Evolutionary conservation across 2,888 invertebrate genomes (phyloP), one percentile per base, ranked within the genome.

Genomic region (Encarsia formosa): DNA sequence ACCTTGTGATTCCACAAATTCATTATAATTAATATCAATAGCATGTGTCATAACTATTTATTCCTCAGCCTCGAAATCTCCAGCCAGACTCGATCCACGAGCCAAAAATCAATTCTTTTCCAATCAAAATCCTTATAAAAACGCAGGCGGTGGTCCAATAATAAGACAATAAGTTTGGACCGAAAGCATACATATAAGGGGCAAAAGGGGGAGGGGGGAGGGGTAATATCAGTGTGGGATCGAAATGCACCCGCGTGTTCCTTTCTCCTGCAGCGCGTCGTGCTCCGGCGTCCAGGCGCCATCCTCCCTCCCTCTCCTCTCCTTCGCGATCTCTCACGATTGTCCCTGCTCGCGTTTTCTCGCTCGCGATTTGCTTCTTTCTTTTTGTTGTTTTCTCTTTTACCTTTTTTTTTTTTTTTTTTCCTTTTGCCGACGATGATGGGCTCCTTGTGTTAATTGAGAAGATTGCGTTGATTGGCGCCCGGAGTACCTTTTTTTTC

Each of bases 121-220:
- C n/a, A n/a, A n/a, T n/a, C n/a, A n/a, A n/a, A n/a, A n/a, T n/a
- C n/a, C n/a, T n/a, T n/a, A n/a, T n/a, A n/a, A n/a, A n/a, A n/a
- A n/a, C n/a, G n/a, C n/a, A n/a, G n/a, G n/a, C n/a, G 71, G 71
- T 72, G 71, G 71, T 72, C 71, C 68, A 68, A 69, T 69, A 70
- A 71, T 69, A 70, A 66, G 67, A 68, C 67, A 68, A 69, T 70
- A 70, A 68, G 66, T 66, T 66, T 60, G 61, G 56, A 59, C 60
- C 61, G 58, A 49, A 59, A 57, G 61, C 58, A 59, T n/a, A n/a
- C n/a, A n/a, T n/a, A n/a, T n/a, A n/a, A n/a, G n/a, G n/a, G n/a
- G n/a, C n/a, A n/a, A n/a, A n/a, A n/a, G n/a, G n/a, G n/a, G n/a
- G n/a, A n/a, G n/a, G n/a, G n/a, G n/a, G n/a, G n/a, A n/a, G n/a